A percentile compares a stretch with the other conserved stretches of the same genome.
Conservation (phyloP, 2,888 invertebrate genomes). For the Zaprionus lineosus region DNA sequence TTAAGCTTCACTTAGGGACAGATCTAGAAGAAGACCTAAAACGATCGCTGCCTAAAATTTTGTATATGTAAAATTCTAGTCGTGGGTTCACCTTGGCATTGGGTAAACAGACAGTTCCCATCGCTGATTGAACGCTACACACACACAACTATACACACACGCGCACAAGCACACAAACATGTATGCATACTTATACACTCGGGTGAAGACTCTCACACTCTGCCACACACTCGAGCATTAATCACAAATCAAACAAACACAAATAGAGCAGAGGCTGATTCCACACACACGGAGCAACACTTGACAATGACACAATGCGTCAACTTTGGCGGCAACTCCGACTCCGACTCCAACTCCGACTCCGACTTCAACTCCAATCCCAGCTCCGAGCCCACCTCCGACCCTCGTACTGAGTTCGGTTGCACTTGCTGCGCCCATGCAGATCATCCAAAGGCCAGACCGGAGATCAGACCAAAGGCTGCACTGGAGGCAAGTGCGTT, state of each 20-base stretch:
- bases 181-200: not conserved
- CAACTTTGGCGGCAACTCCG: slow-evolving; percentile 70
- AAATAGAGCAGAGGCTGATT: slow-evolving; percentile 61
- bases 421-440: slow-evolving; percentile 70
- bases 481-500: slow-evolving; percentile 31
- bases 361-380: too few relatives aligned
- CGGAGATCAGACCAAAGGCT: not conserved
- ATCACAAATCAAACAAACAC: slow-evolving; percentile 68
- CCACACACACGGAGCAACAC: slow-evolving; percentile 55
- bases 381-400: too few relatives aligned
- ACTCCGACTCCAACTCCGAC: too few relatives aligned
- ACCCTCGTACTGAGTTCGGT: too few relatives aligned
- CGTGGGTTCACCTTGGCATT: not conserved
- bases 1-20: too few relatives aligned
- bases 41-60: too few relatives aligned
- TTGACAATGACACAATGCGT: slow-evolving; percentile 74
- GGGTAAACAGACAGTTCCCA: not conserved
- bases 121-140: slow-evolving; percentile 3
- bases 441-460: not conserved
- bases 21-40: too few relatives aligned
- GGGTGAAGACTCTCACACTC: slow-evolving; percentile 47
- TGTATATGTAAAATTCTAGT: too few relatives aligned
- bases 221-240: slow-evolving; percentile 58
- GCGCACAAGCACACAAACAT: not conserved
- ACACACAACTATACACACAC: not conserved